phyloP scores from a whole-genome alignment of 2,797 vertebrate genomes.

The Clamator glandarius region DNA sequence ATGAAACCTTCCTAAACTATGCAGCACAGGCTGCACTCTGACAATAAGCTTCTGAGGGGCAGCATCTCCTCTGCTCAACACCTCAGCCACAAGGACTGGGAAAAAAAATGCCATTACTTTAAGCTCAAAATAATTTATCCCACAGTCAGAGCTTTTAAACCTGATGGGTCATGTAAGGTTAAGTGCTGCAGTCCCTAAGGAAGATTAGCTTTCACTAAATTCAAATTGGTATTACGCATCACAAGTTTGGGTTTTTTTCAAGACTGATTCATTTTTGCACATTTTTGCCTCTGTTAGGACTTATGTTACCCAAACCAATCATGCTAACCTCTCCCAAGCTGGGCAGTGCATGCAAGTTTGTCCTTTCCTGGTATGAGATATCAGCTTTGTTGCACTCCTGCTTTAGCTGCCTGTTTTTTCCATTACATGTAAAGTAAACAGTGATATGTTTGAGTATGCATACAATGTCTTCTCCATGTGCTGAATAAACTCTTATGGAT shows the following conservation, averaged over 20 bases:
- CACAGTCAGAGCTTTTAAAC: background rate
- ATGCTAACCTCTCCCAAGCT: background rate
- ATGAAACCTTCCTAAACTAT: background rate
- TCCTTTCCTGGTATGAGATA: background rate
- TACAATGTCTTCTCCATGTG: background rate
- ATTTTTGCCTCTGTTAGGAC: background rate
- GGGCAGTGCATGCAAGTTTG: background rate
- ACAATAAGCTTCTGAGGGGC: background rate
- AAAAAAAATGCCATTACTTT: background rate
- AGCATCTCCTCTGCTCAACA: background rate
- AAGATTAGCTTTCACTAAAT: background rate
- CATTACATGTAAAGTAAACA: background rate
- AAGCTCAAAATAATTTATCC: background rate
- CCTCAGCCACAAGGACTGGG: background rate
- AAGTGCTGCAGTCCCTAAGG: background rate
- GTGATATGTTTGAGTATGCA: background rate
- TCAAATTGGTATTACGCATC: background rate
- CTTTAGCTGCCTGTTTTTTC: background rate
- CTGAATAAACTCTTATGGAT: background rate
- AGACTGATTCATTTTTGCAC: background rate
- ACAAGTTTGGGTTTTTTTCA: no score
- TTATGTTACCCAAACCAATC: background rate
- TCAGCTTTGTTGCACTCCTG: background rate
- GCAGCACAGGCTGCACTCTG: background rate
- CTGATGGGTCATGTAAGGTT: background rate